Base-by-base conservation (phyloP, 2,113 vertebrate genomes). In the Microcebus lehilahytsara region DNA sequence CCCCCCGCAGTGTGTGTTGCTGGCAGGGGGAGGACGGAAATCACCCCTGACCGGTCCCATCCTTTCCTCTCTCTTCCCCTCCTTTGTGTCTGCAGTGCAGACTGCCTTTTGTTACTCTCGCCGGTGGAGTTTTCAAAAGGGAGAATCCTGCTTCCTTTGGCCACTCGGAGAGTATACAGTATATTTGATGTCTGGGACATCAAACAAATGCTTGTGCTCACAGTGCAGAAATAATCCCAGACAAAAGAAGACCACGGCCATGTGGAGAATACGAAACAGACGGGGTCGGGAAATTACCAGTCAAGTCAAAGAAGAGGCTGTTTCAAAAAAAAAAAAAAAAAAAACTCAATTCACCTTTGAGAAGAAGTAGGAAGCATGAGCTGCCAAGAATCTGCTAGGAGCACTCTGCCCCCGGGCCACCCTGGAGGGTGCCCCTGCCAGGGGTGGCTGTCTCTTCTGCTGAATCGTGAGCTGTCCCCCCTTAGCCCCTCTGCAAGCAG, bases 131-230 rank as follows among this genome's bases (percentile, higher is more conserved):
- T 95, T 97, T 97, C 37, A 69, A 96, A 98, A 66, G 77, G 86
- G 72, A 10, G 78, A 60, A 12, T 94, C 67, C 96, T 11, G 25
- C 97, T 97, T 64, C 34, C 30, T 27, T 34, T 89, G 97, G 89
- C 60, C 5, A 32, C 64, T 97, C 13, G 0, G 67, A 93, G 87
- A 72, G 92, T 56, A 19, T 30, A 42, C 96, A 77, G 93, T 97
- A 97, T 94, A 72, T 96, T 97, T 98, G 97, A 98, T 95, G 94
- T 97, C 96, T 97, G 91, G 93, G 83, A 97, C 97, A 96, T 71
- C 96, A 97, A 96, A 86, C 40, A 98, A 98, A 96, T 96, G 17
- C 89, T 97, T 95, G 88, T 95, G 72, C 85, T 98, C 0, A 0
- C 91, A 91, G 67, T 88, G 81, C 69, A 98, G 96, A 96, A 97